Conservation (phyloP, 2,113 vertebrate species). For the Azemiops feae region DNA sequence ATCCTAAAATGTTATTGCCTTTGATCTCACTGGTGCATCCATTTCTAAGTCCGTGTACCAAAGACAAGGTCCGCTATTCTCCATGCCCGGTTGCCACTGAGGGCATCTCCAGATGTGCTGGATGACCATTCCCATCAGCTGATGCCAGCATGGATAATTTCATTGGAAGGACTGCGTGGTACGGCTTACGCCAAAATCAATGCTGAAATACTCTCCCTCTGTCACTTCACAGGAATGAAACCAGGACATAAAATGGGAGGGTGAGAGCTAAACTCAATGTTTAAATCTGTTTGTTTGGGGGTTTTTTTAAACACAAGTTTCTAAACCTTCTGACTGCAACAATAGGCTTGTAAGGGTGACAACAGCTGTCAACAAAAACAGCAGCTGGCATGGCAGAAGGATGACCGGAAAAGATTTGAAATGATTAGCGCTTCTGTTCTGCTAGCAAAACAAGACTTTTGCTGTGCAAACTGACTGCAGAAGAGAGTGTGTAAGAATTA, state of each 20-base stretch:
- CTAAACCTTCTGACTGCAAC: background rate
- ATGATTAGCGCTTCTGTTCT: background rate
- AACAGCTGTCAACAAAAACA: background rate
- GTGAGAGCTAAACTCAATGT: background rate
- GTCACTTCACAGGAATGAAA: background rate
- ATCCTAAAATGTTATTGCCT: background rate
- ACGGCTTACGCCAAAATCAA: background rate
- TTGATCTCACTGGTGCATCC: background rate
- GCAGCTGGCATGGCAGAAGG: background rate
- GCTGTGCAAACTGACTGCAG: background rate
- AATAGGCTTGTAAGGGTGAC: background rate
- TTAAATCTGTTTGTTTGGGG: background rate
- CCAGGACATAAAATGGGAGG: background rate
- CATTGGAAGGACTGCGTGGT: background rate
- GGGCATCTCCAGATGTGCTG: background rate
- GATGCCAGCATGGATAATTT: conserved; percentile 39
- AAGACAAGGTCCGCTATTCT: background rate
- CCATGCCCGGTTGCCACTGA: too few relatives aligned
- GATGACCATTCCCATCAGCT: conserved; percentile 25
- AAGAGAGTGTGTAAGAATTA: background rate
- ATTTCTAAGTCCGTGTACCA: background rate
- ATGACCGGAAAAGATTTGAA: background rate
- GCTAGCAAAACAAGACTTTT: background rate
- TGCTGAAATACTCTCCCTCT: background rate
- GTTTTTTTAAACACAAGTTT: background rate